Evolutionary conservation across 2,888 invertebrate species (phyloP), one percentile per base, ranked within the genome.

Genomic region (Ophonus ardosiacus): DNA sequence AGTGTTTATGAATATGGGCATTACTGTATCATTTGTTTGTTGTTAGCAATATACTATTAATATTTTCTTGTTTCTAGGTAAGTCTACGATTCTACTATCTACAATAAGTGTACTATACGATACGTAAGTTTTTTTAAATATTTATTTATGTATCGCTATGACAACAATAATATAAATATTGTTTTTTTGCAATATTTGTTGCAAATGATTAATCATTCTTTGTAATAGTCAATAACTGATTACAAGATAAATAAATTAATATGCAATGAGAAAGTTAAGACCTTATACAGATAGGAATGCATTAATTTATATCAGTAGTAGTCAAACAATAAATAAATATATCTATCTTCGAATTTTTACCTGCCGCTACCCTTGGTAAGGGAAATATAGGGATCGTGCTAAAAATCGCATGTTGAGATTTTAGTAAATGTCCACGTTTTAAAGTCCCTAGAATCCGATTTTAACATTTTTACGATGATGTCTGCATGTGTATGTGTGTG

Each of bases 231-330:
- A 63, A 63, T 63, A 63, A 13, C 63, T 63, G 43, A 24, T 61
- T 61, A 10, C 3, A 21, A 18, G 63, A 63, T 24, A 63, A 13
- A 24, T 63, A 7, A 24, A 63, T 63, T 63, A 63, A 21, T 21
- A 63, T 63, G 18, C 24, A 21, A 63, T 63, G 63, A 17, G 63
- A 63, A 63, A 63, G 63, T 7, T 13, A 0, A 63, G 63, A 63
- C 63, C 63, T 63, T 63, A 63, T 63, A 63, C 17, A 24, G 13
- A 51, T 51, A 13, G 63, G 63, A 63, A 63, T 63, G 63, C 24
- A 63, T 10, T 63, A 10, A 63, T 8, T 63, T 21, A 63, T 18
- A 15, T 18, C 59, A 61, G 59, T 17, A 8, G 17, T 18, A 18
- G n/a, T 17, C 17, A 61, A 61, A 61, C 59, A 18, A 13, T 56